phyloP scores from a whole-genome alignment of 2,797 vertebrate species.

The Chaetophractus vellerosus region DNA sequence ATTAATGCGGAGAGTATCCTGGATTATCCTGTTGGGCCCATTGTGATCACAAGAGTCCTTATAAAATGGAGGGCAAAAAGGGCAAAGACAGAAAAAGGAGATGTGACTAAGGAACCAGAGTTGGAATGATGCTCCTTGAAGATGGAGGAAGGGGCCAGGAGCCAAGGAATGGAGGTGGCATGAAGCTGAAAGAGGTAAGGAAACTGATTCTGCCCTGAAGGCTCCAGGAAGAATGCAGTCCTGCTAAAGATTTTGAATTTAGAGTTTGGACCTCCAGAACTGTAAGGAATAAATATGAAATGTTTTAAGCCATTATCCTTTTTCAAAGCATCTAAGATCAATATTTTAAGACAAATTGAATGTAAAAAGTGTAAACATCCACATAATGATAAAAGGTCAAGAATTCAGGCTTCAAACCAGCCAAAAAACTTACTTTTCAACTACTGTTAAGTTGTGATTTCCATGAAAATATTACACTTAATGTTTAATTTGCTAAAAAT shows the following conservation, averaged over 20 bases:
- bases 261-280: not conserved
- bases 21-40: not conserved
- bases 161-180: not conserved
- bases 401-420: not conserved
- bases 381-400: not conserved
- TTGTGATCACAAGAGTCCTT: not conserved
- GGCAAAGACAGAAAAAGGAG: not conserved
- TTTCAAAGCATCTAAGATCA: not conserved
- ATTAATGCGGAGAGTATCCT: not conserved
- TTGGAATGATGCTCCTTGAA: not conserved
- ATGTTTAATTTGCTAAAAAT: not conserved
- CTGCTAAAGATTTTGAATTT: not conserved
- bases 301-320: not conserved
- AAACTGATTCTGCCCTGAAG: not conserved
- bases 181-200: not conserved
- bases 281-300: not conserved
- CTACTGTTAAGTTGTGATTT: not conserved
- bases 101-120: not conserved
- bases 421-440: not conserved
- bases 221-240: not conserved
- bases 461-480: not conserved
- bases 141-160: not conserved
- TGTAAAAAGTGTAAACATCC: not conserved
- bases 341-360: not conserved
- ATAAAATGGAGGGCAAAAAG: not conserved